These are phyloP conservation scores for Acrossocheilus wenchowensis DNA, from an alignment of 2,797 vertebrate species.

Conservation along the genomic window DNA sequence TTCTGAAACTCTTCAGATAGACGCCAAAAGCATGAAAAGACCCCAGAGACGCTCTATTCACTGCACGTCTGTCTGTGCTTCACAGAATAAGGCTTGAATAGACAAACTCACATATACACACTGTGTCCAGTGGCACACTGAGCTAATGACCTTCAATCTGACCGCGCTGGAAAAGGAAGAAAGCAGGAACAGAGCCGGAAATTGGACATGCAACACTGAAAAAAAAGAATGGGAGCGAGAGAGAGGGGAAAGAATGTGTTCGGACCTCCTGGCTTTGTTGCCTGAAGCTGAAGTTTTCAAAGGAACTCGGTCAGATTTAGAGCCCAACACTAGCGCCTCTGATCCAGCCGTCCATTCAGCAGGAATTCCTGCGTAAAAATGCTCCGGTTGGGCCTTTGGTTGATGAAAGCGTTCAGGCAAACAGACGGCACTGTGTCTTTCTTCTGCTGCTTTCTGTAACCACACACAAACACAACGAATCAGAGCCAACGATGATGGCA, in stretches of 20 bases:
- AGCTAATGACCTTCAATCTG: constrained; percentile 11
- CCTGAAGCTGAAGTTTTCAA: constrained; percentile 32
- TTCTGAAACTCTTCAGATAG: neutral
- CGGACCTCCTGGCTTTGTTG: constrained; percentile 25
- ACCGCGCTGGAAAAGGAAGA: neutral
- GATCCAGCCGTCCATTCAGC: constrained; percentile 37
- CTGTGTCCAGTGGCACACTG: constrained; percentile 3
- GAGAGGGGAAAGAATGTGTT: constrained; percentile 14
- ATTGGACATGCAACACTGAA: constrained; percentile 24
- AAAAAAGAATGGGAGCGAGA: constrained; percentile 19
- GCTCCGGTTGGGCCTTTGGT: neutral
- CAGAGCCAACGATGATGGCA: neutral
- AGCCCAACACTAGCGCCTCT: constrained; percentile 22
- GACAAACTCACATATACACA: neutral
- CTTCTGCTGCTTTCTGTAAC: neutral
- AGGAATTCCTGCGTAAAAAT: constrained; percentile 49
- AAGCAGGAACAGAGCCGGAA: constrained; percentile 1
- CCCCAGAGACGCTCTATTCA: too few species aligned
- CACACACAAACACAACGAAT: neutral
- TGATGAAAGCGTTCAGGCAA: constrained; percentile 20
- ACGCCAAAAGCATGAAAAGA: neutral
- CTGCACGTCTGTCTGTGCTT: neutral
- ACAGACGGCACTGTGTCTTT: neutral
- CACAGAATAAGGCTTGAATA: neutral
- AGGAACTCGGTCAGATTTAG: constrained; percentile 8